These are phyloP conservation scores for Eristalis tenax DNA, from an alignment of 2,888 invertebrate species.

Conservation along the genomic window DNA sequence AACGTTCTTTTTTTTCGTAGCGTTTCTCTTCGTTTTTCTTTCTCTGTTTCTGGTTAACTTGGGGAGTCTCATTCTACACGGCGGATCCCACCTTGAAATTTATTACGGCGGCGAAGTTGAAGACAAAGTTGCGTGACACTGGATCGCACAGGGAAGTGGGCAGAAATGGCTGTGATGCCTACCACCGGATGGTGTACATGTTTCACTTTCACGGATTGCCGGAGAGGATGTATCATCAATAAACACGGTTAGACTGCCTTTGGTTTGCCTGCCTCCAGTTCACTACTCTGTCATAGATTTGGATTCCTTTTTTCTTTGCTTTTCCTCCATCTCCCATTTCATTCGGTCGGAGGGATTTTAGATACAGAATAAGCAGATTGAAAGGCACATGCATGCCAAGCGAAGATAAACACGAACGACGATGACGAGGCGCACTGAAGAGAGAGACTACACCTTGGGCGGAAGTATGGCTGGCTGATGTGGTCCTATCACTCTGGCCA, in stretches of 20 bases:
- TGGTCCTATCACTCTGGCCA: not conserved
- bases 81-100: conserved; percentile 2
- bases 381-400: not conserved
- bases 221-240: conserved; percentile 38
- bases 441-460: not conserved
- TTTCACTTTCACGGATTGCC: not conserved
- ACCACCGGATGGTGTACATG: not conserved
- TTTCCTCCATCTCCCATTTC: not conserved
- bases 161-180: not conserved
- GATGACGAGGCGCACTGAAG: not conserved
- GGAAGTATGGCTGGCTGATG: not conserved
- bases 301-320: not conserved
- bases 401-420: not conserved
- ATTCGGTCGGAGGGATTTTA: not conserved
- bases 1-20: too few species aligned
- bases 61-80: not conserved
- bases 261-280: not conserved
- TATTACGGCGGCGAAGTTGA: conserved; percentile 25
- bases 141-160: conserved; percentile 2
- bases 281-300: not conserved
- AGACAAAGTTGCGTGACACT: not conserved
- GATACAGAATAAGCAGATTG: not conserved
- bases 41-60: not conserved
- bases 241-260: conserved; percentile 18
- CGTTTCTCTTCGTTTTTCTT: not conserved